Conservation (phyloP, 2,888 invertebrate genomes). For the Halocaridina rubra region DNA sequence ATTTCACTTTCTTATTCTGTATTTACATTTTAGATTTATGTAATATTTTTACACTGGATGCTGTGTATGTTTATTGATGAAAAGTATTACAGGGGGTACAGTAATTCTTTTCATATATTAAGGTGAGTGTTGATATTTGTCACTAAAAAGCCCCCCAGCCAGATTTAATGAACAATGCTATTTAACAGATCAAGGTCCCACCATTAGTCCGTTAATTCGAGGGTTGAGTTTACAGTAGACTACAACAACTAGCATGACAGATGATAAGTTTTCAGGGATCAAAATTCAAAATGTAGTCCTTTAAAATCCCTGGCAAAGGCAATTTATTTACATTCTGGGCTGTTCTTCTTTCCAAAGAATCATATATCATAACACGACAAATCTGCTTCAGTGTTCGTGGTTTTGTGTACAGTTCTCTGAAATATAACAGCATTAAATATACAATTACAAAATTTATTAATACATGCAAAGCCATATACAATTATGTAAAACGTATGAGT, state of each 20-base stretch:
- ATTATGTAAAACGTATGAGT: too few relatives aligned
- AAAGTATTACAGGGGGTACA: too few relatives aligned
- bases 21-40: too few relatives aligned
- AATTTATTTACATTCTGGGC: constrained; percentile 77
- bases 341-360: constrained; percentile 75
- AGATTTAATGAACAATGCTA: neutral
- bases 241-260: neutral
- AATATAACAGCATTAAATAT: constrained; percentile 67
- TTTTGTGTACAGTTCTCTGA: constrained; percentile 75
- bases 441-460: too few relatives aligned
- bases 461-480: too few relatives aligned
- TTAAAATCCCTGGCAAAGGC: constrained; percentile 77
- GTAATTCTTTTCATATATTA: neutral
- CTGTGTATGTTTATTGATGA: too few relatives aligned
- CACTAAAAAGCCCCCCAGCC: neutral
- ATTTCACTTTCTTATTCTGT: too few relatives aligned
- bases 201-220: neutral
- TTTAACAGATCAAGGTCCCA: neutral
- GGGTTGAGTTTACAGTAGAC: neutral
- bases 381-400: constrained; percentile 81
- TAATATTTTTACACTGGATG: too few relatives aligned
- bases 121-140: neutral
- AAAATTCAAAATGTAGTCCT: constrained; percentile 78
- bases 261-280: constrained; percentile 68
- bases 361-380: constrained; percentile 78